phyloP scores from a whole-genome alignment of 2,797 vertebrate species.

The Coccyzus lansbergi region DNA sequence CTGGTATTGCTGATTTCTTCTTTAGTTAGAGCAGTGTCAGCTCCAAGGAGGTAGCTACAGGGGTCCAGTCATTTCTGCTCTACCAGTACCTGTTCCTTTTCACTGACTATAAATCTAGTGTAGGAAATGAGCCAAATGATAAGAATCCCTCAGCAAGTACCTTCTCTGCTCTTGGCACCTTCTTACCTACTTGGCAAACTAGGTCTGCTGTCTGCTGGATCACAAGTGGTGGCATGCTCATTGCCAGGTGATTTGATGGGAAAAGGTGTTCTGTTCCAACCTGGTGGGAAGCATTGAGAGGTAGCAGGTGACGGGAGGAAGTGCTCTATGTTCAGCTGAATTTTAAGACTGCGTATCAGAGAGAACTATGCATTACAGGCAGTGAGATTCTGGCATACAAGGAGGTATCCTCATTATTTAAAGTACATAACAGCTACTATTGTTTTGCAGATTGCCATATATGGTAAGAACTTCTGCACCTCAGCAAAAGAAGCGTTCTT shows the following conservation, averaged over 20 bases:
- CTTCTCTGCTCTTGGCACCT: background rate
- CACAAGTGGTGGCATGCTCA: background rate
- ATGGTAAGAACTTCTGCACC: constrained; percentile 94
- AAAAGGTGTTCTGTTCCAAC: background rate
- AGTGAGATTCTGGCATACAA: background rate
- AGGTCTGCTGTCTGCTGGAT: background rate
- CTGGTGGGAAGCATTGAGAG: background rate
- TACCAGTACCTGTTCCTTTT: background rate
- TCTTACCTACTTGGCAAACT: background rate
- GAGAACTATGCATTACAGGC: background rate
- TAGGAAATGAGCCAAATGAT: background rate
- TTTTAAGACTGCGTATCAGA: background rate
- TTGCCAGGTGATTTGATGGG: background rate
- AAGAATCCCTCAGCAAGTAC: background rate
- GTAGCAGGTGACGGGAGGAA: background rate
- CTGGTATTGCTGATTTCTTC: background rate
- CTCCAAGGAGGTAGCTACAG: background rate
- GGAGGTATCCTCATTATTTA: background rate
- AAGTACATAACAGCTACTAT: background rate
- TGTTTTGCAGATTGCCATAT: constrained; percentile 91
- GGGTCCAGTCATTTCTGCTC: background rate
- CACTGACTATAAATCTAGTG: background rate
- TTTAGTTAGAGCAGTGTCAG: background rate
- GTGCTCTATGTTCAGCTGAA: background rate
- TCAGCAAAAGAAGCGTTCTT: constrained; percentile 93